These are phyloP conservation scores for Phasia obesa DNA, from an alignment of 2,888 invertebrate species.

Conservation along the genomic window DNA sequence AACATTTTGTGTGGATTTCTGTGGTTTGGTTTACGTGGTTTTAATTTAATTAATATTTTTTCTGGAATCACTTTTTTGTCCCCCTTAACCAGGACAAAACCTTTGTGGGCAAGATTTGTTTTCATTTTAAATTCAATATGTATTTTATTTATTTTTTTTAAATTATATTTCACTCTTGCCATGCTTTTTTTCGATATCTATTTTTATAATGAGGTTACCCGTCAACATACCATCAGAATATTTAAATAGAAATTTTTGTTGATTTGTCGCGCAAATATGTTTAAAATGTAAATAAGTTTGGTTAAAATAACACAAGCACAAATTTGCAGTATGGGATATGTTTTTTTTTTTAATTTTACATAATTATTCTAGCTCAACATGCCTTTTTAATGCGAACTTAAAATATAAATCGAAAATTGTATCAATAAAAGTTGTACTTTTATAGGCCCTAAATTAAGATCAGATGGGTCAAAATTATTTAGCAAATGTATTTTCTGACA, in stretches of 20 bases:
- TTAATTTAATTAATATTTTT: slow-evolving; percentile 80
- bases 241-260: slow-evolving; percentile 59
- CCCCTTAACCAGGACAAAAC: slow-evolving; percentile 22
- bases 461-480: too few species aligned
- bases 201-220: slow-evolving; percentile 61
- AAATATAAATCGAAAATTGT: too few species aligned
- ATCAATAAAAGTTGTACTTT: too few species aligned
- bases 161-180: slow-evolving; percentile 8
- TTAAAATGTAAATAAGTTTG: slow-evolving; percentile 66
- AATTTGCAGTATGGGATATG: background rate
- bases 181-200: slow-evolving; percentile 15
- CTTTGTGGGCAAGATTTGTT: slow-evolving; percentile 35
- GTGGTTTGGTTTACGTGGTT: slow-evolving; percentile 80
- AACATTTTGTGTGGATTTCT: slow-evolving; percentile 80
- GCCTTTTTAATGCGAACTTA: too few species aligned
- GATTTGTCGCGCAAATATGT: slow-evolving; percentile 64
- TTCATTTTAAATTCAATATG: slow-evolving; percentile 7
- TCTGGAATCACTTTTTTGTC: slow-evolving; percentile 61
- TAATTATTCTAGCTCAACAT: too few species aligned
- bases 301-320: slow-evolving; percentile 20
- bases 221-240: slow-evolving; percentile 64
- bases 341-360: background rate
- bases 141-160: background rate
- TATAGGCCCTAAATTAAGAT: too few species aligned
- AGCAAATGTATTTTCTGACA: too few species aligned